phyloP scores from a whole-genome alignment of 2,797 vertebrate species.

The Muscicapa striata region DNA sequence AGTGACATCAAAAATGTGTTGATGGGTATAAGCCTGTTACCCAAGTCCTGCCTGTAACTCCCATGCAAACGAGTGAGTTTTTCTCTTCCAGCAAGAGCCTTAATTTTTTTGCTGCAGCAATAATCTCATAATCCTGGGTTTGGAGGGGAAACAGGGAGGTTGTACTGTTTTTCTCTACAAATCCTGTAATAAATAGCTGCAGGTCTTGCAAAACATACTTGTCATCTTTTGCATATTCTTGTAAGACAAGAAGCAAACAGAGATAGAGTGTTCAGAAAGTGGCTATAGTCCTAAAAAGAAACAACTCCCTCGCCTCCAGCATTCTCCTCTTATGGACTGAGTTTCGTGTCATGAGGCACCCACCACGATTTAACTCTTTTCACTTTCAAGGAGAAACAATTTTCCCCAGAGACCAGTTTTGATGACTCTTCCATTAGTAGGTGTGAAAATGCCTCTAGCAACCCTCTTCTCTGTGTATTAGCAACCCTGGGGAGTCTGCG shows the following conservation, averaged over 20 bases:
- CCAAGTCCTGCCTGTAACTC: slow-evolving; percentile 55
- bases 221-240: not conserved
- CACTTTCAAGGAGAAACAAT: slow-evolving; percentile 15
- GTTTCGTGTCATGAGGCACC: slow-evolving; percentile 15
- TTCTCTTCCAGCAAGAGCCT: not conserved
- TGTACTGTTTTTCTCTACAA: not conserved
- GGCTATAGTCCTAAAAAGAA: not conserved
- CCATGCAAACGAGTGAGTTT: not conserved
- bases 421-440: slow-evolving; percentile 44
- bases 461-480: not conserved
- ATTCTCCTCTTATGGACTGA: not conserved
- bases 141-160: not conserved
- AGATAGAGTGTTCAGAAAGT: not conserved
- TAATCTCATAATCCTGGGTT: not conserved
- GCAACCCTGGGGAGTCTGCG: not conserved
- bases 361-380: slow-evolving; percentile 27
- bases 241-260: not conserved
- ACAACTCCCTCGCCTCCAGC: not conserved
- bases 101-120: not conserved
- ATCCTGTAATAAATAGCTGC: not conserved
- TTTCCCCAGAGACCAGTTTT: not conserved
- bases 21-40: slow-evolving; percentile 43
- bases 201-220: not conserved
- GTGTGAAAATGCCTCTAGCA: slow-evolving; percentile 48
- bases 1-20: slow-evolving; percentile 47